Evolutionary conservation across 2,888 invertebrate genomes (phyloP).

Genomic region (Sepioteuthis lessoniana): DNA sequence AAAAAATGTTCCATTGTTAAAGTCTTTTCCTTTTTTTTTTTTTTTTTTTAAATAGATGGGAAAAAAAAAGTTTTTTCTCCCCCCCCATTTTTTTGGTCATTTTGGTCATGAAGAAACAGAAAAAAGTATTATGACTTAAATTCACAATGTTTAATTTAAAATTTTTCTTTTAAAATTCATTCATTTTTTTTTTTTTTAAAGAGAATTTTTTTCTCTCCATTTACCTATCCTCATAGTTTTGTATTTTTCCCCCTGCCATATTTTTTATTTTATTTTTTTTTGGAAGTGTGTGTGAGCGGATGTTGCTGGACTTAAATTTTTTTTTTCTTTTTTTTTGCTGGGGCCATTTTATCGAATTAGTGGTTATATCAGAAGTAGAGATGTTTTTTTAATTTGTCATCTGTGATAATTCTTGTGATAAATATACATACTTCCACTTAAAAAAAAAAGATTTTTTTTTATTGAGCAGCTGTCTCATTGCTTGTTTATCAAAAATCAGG

Average conservation of each 20-base stretch:
- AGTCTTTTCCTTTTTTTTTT: neutral
- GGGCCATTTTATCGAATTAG: neutral
- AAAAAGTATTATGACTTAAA: neutral
- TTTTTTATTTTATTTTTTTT: neutral
- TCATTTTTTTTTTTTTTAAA: neutral
- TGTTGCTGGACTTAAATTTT: conserved; percentile 33
- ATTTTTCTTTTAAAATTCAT: neutral
- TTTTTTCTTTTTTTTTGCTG: neutral
- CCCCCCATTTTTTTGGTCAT: neutral
- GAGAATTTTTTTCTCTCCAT: no score
- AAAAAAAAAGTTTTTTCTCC: neutral
- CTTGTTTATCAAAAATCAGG: neutral
- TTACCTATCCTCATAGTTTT: neutral
- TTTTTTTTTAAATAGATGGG: neutral
- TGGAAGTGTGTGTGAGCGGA: neutral
- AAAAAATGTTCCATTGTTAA: neutral
- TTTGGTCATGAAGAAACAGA: neutral
- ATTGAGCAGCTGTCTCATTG: neutral
- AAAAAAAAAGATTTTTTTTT: neutral
- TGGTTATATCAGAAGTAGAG: neutral
- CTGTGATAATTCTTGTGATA: conserved; percentile 23
- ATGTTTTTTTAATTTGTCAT: neutral
- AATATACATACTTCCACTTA: conserved; percentile 14
- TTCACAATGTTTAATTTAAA: neutral
- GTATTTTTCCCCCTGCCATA: neutral